phyloP scores from a whole-genome alignment of 2,888 invertebrate genomes.

The Lepidochitona cinerea region DNA sequence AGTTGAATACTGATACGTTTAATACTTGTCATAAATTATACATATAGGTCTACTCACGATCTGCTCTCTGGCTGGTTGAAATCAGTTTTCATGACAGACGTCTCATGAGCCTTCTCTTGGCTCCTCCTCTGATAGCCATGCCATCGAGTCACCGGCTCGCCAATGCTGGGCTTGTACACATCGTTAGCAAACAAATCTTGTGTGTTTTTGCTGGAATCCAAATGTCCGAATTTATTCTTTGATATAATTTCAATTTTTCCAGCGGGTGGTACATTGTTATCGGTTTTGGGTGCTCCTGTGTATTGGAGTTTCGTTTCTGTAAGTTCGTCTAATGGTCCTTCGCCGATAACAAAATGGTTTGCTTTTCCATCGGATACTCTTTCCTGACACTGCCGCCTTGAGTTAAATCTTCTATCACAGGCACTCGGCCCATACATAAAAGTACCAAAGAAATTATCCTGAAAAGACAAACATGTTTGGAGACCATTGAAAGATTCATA shows the following conservation, averaged over 20 bases:
- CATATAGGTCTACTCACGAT: slow-evolving; percentile 35
- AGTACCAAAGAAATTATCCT: slow-evolving; percentile 53
- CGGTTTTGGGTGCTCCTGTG: slow-evolving; percentile 37
- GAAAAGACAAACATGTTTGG: too few relatives aligned
- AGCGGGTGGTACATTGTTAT: slow-evolving; percentile 37
- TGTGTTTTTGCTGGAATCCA: slow-evolving; percentile 51
- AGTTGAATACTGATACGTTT: too few relatives aligned
- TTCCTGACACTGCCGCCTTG: slow-evolving; percentile 10
- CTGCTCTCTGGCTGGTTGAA: slow-evolving; percentile 40
- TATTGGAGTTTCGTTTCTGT: slow-evolving; percentile 45
- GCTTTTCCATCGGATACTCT: slow-evolving; percentile 23
- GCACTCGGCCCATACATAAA: slow-evolving; percentile 39
- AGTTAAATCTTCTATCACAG: slow-evolving; percentile 27
- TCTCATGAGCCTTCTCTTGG: slow-evolving; percentile 33
- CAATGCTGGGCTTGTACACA: slow-evolving; percentile 38
- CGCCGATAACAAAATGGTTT: slow-evolving; percentile 54
- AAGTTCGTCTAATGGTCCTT: slow-evolving; percentile 38
- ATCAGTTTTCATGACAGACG: slow-evolving; percentile 60
- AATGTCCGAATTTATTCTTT: slow-evolving; percentile 38
- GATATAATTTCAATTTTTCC: slow-evolving; percentile 46
- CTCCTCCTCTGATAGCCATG: slow-evolving; percentile 28
- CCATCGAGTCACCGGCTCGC: slow-evolving; percentile 41
- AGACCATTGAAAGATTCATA: too few relatives aligned
- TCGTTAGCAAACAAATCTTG: slow-evolving; percentile 47
- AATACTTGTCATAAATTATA: too few relatives aligned